Base-by-base conservation (phyloP, 2,888 invertebrate species). In the Chrysina gloriosa region DNA sequence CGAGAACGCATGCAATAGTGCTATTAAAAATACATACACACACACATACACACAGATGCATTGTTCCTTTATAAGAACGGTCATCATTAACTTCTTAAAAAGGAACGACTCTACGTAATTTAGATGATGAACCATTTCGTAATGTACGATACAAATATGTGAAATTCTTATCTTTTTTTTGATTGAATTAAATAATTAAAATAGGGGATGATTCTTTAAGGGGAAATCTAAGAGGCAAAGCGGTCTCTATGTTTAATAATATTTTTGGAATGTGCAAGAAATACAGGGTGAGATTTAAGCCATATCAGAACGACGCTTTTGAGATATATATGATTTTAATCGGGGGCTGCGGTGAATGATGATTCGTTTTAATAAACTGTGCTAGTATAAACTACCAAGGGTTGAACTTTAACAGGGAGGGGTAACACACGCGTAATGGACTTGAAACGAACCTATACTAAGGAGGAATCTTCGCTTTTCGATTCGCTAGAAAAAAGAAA, bases 101-200 rank as follows among this genome's bases (percentile, higher is more conserved):
- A 56, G 56, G 56, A 56, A 34, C 21, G 23, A 5, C 6, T 52
- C n/a, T 52, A 29, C 21, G 34, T 36, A 11, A 7, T 63, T 52
- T 63, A 67, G 67, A 67, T 67, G 67, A 67, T 67, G 67, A 67
- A 58, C 67, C 67, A 67, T 67, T 61, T 67, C 19, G 19, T 42
- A 14, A 16, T 19, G 5, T 42, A 3, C 14, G 19, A 42, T 11
- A 16, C n/a, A 0, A 29, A 34, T 19, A 47, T 47, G 7, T 5
- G 5, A 16, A 16, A 16, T 19, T 5, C 14, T 11, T n/a, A 23
- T 4, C 4, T 21, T 21, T n/a, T n/a, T n/a, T n/a, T 23, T 23
- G 6, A 23, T 3, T 21, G 21, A n/a, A n/a, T n/a, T n/a, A n/a
- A n/a, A n/a, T n/a, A n/a, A n/a, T n/a, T n/a, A n/a, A n/a, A n/a